Percentiles rank a stretch among this genome's conserved stretches.
Evolutionary conservation across 2,113 vertebrate genomes (phyloP).

Genomic region (Poecile atricapillus): DNA sequence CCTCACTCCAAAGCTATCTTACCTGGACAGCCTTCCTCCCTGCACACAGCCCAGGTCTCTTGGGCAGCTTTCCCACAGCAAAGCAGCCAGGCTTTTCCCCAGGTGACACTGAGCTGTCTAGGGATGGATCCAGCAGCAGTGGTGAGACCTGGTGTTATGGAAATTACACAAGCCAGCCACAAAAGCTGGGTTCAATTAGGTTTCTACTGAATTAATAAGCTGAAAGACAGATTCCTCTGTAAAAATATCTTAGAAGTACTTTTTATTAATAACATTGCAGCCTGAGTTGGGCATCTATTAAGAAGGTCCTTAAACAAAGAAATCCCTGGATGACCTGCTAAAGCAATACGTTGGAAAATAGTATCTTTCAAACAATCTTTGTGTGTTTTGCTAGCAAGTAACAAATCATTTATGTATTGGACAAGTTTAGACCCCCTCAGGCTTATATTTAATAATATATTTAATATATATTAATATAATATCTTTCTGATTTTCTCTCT

Average conservation of each 20-base stretch:
- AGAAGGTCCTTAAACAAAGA: background rate
- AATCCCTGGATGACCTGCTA: background rate
- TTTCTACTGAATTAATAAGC: background rate
- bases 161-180: background rate
- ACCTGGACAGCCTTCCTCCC: background rate
- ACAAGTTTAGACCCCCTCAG: background rate
- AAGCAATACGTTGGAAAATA: background rate
- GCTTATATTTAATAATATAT: no score
- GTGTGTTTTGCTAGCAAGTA: background rate
- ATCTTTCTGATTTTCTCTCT: background rate
- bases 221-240: background rate
- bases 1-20: background rate
- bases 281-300: background rate
- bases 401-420: background rate
- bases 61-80: background rate
- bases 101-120: background rate
- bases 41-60: background rate
- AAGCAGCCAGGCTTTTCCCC: background rate
- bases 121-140: fast-evolving
- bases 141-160: background rate
- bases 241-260: background rate
- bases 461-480: background rate
- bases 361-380: background rate
- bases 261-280: background rate
- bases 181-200: fast-evolving